phyloP scores from a whole-genome alignment of 1,140 invertebrate species.

The Ceratosolen fusciceps region DNA sequence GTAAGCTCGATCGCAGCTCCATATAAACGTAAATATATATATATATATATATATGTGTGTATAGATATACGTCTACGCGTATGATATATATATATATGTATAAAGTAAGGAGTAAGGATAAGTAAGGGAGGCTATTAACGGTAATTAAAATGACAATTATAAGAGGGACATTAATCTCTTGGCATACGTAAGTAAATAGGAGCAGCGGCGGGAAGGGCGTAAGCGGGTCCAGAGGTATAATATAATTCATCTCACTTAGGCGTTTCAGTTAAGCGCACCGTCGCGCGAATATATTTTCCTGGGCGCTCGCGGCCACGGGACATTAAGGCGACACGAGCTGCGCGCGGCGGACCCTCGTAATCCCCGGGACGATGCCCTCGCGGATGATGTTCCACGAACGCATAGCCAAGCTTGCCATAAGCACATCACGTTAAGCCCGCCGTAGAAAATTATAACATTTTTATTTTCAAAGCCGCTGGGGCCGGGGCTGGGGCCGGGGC shows the following conservation, averaged over 20 bases:
- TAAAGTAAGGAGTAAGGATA: no score
- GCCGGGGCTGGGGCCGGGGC: no score
- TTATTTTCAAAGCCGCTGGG: not conserved
- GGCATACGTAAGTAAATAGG: no score
- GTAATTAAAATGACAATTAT: no score
- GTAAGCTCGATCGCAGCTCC: no score
- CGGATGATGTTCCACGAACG: conserved; percentile 7
- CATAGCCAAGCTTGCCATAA: conserved; percentile 16
- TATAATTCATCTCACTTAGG: conserved; percentile 25
- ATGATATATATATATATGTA: no score
- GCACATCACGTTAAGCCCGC: conserved; percentile 20
- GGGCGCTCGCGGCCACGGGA: not conserved
- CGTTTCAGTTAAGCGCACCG: not conserved
- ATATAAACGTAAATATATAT: no score
- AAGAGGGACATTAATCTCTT: no score
- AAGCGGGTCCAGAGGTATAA: not conserved
- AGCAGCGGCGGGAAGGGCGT: no score
- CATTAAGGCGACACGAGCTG: conserved; percentile 20
- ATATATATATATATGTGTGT: no score
- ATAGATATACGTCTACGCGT: no score
- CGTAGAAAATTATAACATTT: conserved; percentile 40
- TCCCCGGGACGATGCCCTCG: conserved; percentile 13
- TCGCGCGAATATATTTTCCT: conserved; percentile 1
- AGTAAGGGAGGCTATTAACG: no score
- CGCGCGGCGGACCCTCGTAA: conserved; percentile 21